Conservation (phyloP, 2,888 invertebrate species). For the Apamea crenata region DNA sequence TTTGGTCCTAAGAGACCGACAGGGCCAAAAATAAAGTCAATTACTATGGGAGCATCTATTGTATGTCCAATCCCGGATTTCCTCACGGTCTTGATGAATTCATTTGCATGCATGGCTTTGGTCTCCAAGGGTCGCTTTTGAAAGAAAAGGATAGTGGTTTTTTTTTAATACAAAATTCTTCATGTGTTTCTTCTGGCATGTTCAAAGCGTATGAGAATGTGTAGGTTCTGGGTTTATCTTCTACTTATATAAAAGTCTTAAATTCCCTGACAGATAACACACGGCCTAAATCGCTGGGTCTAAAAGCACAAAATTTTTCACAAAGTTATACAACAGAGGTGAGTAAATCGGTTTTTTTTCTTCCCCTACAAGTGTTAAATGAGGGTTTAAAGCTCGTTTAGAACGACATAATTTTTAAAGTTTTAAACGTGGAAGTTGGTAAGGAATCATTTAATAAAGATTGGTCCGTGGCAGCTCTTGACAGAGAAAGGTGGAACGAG, state of each 20-base stretch:
- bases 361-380: not conserved
- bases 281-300: not conserved
- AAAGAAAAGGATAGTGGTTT: not conserved
- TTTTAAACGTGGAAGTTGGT: not conserved
- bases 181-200: not conserved
- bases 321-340: not conserved
- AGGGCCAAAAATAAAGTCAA: constrained; percentile 34
- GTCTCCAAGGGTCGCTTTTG: not conserved
- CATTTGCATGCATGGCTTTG: constrained; percentile 36
- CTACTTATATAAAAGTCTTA: not conserved
- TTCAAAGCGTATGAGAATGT: not conserved
- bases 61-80: constrained; percentile 10
- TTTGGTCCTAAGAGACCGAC: constrained; percentile 19
- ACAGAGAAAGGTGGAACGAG: no score
- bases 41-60: constrained; percentile 29
- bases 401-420: not conserved
- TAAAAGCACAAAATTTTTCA: not conserved
- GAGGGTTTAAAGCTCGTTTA: not conserved
- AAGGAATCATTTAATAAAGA: no score
- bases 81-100: constrained; percentile 34
- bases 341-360: not conserved
- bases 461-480: no score
- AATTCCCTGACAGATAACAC: not conserved
- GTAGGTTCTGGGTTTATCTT: not conserved
- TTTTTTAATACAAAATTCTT: not conserved